Evolutionary conservation across 2,113 vertebrate species (phyloP).

Genomic region (Boulengeromyrus knoepffleri): DNA sequence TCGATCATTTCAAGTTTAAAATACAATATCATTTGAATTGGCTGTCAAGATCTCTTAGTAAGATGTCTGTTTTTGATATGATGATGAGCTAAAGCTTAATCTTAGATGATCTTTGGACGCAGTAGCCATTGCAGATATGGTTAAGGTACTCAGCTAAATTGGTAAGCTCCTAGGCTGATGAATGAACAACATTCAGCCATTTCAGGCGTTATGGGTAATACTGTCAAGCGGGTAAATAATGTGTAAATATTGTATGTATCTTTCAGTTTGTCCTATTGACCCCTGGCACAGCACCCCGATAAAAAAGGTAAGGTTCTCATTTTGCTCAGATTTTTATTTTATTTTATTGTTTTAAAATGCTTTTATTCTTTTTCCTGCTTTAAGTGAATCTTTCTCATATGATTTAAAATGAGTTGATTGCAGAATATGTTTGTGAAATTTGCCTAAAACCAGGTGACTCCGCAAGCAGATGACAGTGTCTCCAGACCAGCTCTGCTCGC

Average conservation of each 20-base stretch:
- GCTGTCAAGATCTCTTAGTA: background rate
- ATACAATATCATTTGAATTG: background rate
- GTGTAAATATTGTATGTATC: background rate
- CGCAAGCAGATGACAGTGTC: background rate
- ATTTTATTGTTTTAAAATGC: background rate
- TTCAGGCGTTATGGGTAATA: background rate
- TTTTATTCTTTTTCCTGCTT: background rate
- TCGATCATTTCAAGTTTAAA: background rate
- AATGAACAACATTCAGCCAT: background rate
- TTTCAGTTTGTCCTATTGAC: conserved; percentile 23
- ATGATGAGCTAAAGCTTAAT: background rate
- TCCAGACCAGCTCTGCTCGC: background rate
- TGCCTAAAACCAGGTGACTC: background rate
- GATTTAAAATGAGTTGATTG: background rate
- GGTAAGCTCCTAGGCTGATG: background rate
- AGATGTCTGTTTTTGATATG: background rate
- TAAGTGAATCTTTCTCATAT: background rate
- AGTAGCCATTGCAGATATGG: background rate
- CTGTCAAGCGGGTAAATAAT: background rate
- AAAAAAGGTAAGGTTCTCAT: conserved; percentile 28
- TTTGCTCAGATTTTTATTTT: background rate
- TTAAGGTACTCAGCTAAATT: background rate
- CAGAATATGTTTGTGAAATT: background rate
- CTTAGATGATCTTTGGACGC: background rate
- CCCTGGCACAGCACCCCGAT: conserved; percentile 44